phyloP scores from a whole-genome alignment of 2,113 vertebrate species.

The Melozone crissalis region DNA sequence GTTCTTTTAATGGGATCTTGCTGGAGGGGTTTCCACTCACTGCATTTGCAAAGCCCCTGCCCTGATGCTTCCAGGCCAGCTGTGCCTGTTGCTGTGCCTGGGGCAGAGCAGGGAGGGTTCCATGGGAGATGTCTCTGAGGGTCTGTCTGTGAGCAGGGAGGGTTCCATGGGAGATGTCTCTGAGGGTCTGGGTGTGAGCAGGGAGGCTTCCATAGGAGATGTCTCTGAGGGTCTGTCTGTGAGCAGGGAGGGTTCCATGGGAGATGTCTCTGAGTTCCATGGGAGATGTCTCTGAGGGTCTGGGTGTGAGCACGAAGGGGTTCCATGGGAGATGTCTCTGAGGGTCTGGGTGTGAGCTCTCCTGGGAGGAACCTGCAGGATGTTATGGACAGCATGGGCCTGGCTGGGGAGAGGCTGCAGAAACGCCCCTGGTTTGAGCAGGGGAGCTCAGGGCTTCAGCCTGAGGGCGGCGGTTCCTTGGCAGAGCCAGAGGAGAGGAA shows the following conservation, averaged over 20 bases:
- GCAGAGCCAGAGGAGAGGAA: background rate
- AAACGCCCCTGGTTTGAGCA: background rate
- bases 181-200: no score
- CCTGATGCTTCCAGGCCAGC: fast-evolving
- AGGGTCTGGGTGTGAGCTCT: fast-evolving
- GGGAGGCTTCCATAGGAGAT: no score
- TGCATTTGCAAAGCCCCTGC: background rate
- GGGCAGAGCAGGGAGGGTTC: background rate
- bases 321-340: fast-evolving
- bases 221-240: no score
- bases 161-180: no score
- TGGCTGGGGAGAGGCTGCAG: background rate
- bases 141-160: fast-evolving
- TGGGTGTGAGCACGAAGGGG: no score
- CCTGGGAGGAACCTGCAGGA: background rate
- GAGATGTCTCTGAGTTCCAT: background rate
- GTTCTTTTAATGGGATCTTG: background rate
- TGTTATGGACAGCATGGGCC: background rate
- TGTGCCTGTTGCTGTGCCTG: background rate
- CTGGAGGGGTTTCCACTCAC: background rate
- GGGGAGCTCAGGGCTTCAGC: background rate
- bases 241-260: background rate
- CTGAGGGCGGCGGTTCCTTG: background rate
- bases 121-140: fast-evolving
- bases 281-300: no score